Base-by-base conservation (phyloP, 2,888 invertebrate genomes). In the Apamea epomidion region DNA sequence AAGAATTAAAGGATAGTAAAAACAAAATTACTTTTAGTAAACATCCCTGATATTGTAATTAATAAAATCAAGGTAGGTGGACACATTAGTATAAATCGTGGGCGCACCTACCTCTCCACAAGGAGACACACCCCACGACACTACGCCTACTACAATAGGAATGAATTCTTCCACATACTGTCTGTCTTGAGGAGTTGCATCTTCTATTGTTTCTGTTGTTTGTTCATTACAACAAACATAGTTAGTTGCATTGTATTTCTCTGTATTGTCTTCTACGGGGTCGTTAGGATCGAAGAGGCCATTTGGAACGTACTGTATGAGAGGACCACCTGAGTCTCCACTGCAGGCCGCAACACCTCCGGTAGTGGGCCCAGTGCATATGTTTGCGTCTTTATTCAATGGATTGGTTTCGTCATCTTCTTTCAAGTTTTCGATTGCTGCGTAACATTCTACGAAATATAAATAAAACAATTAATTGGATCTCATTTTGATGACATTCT, bases 301-400 rank as follows among this genome's bases (percentile, higher is more conserved):
- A 74, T 86, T 89, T 5, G 90, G 84, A 7, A 91, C 72, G 58
- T 91, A 93, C 87, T 93, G 93, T 37, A 97, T 93, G 21, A 97
- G 91, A 0, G 97, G 97, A 18, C 97, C 97, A 4, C 97, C 97
- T 16, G 97, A 97, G 84, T 97, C 97, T 25, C 97, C 97, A 70
- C 91, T 95, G 88, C 97, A 97, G 21, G 97, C 97, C n/a, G 97
- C 95, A 25, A 96, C 89, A 0, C 97, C 97, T 5, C 97, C 97
- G 7, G 91, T 92, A 10, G 95, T 88, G 0, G 97, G 97, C 0
- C 97, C 97, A 1, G 97, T 97, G 89, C 97, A 97, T 60, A 97
- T 93, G 84, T 97, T 97, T 37, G 96, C 94, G 1, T 93, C 86
- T 88, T 93, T 93, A 76, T 94, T 93, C 2, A 97, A 89, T 32